Evolutionary conservation across 2,113 vertebrate genomes (phyloP).

Genomic region (Siniperca chuatsi): DNA sequence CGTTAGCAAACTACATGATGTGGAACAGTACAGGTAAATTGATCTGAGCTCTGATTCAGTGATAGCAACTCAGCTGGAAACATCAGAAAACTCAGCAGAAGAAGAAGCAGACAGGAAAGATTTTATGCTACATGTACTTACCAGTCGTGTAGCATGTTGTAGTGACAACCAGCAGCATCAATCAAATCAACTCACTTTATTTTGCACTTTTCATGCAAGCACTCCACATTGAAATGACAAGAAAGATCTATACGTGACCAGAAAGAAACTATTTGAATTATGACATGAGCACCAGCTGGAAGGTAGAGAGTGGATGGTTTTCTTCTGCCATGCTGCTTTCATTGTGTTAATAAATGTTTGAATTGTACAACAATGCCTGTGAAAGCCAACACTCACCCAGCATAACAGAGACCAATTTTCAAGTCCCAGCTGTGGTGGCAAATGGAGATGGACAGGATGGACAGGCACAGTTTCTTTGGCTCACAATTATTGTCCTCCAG

Average conservation of each 20-base stretch:
- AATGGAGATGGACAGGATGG: neutral
- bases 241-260: neutral
- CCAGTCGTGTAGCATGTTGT: neutral
- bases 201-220: neutral
- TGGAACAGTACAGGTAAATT: neutral
- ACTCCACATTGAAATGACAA: neutral
- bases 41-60: neutral
- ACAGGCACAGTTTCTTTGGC: neutral
- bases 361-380: neutral
- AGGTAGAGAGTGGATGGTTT: neutral
- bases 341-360: conserved; percentile 12
- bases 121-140: conserved; percentile 12
- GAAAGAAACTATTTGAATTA: neutral
- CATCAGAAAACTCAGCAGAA: conserved; percentile 15
- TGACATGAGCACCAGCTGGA: neutral
- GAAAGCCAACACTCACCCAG: neutral
- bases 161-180: conserved; percentile 1
- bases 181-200: neutral
- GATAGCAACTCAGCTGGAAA: conserved; percentile 23
- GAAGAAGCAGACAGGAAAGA: neutral
- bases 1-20: neutral
- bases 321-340: neutral
- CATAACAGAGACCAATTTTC: neutral
- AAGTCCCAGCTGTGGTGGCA: neutral
- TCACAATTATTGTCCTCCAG: neutral